Evolutionary conservation across 1,140 invertebrate genomes (phyloP).

Genomic region (Tetramorium alpestre): DNA sequence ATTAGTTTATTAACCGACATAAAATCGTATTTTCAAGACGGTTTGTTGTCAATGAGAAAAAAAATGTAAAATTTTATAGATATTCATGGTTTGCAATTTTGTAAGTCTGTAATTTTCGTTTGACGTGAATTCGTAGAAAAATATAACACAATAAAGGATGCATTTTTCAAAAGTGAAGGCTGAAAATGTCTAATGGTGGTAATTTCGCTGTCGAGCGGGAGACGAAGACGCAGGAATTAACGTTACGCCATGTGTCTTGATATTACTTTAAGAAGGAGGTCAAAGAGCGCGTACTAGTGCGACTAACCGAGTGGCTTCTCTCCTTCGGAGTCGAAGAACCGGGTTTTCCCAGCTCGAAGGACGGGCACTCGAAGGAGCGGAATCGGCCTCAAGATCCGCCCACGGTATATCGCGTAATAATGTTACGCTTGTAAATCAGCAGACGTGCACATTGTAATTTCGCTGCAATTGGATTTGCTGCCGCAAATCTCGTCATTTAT

Average conservation of each 20-base stretch:
- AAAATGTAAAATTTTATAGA: not conserved
- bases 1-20: not conserved
- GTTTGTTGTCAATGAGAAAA: not conserved
- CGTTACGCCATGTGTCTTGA: constrained; percentile 59
- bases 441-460: not conserved
- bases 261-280: constrained; percentile 57
- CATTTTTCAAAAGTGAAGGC: constrained; percentile 40
- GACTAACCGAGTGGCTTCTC: not conserved
- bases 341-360: constrained; percentile 71
- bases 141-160: constrained; percentile 41
- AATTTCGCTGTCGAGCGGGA: constrained; percentile 24
- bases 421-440: constrained; percentile 13
- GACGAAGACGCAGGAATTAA: constrained; percentile 31
- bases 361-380: constrained; percentile 15
- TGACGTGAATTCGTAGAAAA: constrained; percentile 15
- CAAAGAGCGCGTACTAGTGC: constrained; percentile 36
- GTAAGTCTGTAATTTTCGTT: not conserved
- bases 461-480: not conserved
- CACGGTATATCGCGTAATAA: constrained; percentile 30
- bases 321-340: not conserved
- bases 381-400: constrained; percentile 23
- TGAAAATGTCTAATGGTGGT: constrained; percentile 22
- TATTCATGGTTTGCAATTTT: not conserved
- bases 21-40: constrained; percentile 6
- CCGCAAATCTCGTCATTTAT: not conserved